These are phyloP conservation scores for Falcunculus frontatus DNA, from an alignment of 2,113 vertebrate genomes.

Conservation along the genomic window DNA sequence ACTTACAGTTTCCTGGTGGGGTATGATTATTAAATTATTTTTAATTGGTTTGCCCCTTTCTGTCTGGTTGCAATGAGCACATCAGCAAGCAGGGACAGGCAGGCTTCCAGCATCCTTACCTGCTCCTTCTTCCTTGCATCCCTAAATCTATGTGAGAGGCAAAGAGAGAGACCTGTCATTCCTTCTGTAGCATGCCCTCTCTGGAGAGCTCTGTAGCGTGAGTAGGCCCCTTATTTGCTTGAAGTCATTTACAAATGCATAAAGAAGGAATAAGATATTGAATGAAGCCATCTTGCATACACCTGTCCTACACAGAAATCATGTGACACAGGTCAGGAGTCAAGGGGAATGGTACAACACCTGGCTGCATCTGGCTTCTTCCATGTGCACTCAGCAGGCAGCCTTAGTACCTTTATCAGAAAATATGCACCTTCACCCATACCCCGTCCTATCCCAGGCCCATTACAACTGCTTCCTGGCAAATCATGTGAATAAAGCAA, in stretches of 20 bases:
- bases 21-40: not conserved
- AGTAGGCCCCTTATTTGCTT: not conserved
- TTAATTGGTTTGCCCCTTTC: not conserved
- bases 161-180: not conserved
- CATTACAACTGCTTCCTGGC: not conserved
- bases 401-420: not conserved
- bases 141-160: not conserved
- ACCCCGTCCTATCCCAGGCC: not conserved
- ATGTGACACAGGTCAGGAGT: not conserved
- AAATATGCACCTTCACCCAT: not conserved
- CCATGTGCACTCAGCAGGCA: not conserved
- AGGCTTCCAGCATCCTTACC: not conserved
- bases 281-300: not conserved
- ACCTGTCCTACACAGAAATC: not conserved
- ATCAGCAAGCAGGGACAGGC: not conserved
- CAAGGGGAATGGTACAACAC: not conserved
- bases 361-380: not conserved
- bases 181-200: not conserved
- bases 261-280: not conserved
- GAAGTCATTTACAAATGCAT: not conserved
- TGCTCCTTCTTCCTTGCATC: not conserved
- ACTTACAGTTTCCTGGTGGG: not conserved
- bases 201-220: not conserved
- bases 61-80: not conserved
- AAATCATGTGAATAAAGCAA: not conserved